Evolutionary conservation across 2,888 invertebrate species (phyloP).

Genomic region (Idaea dimidiata): DNA sequence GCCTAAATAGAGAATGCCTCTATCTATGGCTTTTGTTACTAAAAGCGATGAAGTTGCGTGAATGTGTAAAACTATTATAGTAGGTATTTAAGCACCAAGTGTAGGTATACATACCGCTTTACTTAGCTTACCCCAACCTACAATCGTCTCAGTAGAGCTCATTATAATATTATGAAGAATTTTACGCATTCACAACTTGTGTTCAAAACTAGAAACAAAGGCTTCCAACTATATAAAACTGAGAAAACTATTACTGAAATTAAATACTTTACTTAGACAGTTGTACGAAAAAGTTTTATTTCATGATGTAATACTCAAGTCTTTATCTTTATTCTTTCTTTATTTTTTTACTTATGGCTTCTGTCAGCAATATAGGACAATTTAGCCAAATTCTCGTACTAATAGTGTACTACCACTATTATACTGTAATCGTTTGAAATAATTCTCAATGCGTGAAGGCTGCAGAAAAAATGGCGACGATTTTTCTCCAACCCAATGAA

Average conservation of each 20-base stretch:
- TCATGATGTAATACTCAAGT: not conserved
- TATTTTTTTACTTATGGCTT: too few relatives aligned
- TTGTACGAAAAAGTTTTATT: not conserved
- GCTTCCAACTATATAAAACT: not conserved
- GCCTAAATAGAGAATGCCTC: constrained; percentile 17
- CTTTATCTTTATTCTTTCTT: not conserved
- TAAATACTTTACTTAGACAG: not conserved
- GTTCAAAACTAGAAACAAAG: not conserved
- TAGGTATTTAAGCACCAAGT: constrained; percentile 2
- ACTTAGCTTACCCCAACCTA: not conserved
- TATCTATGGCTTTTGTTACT: constrained; percentile 19
- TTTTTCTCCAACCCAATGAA: too few relatives aligned
- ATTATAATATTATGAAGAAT: not conserved
- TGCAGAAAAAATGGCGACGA: too few relatives aligned
- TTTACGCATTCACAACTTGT: not conserved
- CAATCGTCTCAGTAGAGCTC: not conserved
- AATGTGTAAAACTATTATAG: constrained; percentile 7
- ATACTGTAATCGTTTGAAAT: too few relatives aligned
- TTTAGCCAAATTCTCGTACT: too few relatives aligned
- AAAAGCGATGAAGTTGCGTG: constrained; percentile 7
- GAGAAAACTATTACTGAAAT: not conserved
- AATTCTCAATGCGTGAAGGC: too few relatives aligned
- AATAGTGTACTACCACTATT: too few relatives aligned
- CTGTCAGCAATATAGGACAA: too few relatives aligned
- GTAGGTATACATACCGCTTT: not conserved